Evolutionary conservation across 2,797 vertebrate species (phyloP).

Genomic region (Tachyglossus aculeatus): DNA sequence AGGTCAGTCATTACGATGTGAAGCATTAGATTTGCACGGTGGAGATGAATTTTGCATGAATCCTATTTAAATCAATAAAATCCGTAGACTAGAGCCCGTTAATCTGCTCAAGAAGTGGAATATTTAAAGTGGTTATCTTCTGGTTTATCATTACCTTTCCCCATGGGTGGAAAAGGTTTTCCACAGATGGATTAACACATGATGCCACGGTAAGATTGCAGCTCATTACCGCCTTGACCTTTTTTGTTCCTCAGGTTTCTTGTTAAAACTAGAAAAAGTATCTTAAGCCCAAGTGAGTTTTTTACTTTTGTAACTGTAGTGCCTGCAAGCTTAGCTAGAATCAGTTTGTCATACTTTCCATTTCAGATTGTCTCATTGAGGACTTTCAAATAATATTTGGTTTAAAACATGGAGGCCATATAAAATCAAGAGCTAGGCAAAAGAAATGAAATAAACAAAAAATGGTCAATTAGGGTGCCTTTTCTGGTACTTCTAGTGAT

Average conservation of each 20-base stretch:
- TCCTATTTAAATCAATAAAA: conserved; percentile 46
- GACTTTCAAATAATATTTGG: conserved; percentile 47
- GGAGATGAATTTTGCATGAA: conserved; percentile 46
- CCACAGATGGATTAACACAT: neutral
- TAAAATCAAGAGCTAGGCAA: conserved; percentile 48
- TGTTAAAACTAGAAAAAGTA: conserved; percentile 9
- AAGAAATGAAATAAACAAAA: conserved; percentile 54
- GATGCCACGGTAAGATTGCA: neutral
- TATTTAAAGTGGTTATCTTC: conserved; percentile 14
- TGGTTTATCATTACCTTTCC: neutral
- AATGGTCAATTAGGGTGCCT: conserved; percentile 47
- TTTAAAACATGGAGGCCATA: conserved; percentile 56
- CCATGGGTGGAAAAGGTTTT: conserved; percentile 30
- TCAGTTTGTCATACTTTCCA: conserved; percentile 60
- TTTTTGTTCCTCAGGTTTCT: conserved; percentile 21
- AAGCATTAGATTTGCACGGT: conserved; percentile 29
- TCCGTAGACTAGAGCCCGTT: conserved; percentile 31
- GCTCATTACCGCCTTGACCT: conserved; percentile 10
- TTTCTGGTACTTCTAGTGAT: conserved; percentile 47
- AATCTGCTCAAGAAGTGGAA: conserved; percentile 1
- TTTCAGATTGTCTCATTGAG: conserved; percentile 58
- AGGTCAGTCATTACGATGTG: conserved; percentile 27
- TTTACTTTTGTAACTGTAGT: conserved; percentile 43
- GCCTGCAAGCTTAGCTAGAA: conserved; percentile 45
- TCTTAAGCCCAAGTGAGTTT: conserved; percentile 26